Evolutionary conservation across 2,113 vertebrate species (phyloP).

Genomic region (Tragelaphus imberbis): DNA sequence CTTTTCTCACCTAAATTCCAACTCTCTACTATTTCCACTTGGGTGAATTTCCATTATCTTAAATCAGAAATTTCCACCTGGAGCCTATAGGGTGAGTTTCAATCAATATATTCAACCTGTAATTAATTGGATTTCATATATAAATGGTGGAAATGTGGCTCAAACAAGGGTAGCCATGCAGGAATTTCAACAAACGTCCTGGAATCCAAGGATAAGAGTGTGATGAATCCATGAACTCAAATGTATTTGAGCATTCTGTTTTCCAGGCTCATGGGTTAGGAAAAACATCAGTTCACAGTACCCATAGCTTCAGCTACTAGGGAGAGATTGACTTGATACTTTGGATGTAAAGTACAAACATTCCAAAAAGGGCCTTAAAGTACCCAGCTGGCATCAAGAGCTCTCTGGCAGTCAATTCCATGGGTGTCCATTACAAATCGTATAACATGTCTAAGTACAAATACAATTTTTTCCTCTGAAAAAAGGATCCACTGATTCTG

Average conservation of each 20-base stretch:
- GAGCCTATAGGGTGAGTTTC: neutral
- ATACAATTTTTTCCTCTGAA: neutral
- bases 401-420: neutral
- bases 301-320: neutral
- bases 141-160: neutral
- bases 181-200: neutral
- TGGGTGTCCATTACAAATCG: neutral
- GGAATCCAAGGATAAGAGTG: neutral
- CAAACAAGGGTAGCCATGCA: neutral
- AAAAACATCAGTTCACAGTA: neutral
- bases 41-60: neutral
- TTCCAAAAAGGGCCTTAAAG: neutral
- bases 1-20: neutral
- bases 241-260: neutral
- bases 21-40: neutral
- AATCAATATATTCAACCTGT: neutral
- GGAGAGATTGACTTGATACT: neutral
- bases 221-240: neutral
- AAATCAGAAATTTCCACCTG: neutral
- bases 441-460: neutral
- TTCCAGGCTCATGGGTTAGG: neutral
- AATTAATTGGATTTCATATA: neutral
- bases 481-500: neutral
- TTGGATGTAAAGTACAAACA: slow-evolving; percentile 17
- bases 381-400: neutral